Base-by-base conservation (phyloP, 2,888 invertebrate species). In the Cyaniris semiargus region DNA sequence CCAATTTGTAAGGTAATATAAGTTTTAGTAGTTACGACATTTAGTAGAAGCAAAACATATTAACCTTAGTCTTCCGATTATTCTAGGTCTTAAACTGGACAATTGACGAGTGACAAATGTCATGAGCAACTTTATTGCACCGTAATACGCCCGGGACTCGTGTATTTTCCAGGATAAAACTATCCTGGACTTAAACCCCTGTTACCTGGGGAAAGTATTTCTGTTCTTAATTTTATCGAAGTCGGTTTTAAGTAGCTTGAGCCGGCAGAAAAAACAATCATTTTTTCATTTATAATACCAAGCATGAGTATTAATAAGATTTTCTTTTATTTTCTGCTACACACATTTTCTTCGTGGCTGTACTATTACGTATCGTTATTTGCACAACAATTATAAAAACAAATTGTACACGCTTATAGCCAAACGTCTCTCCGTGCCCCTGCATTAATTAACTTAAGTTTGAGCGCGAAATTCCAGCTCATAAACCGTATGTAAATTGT, bases 381-480 rank as follows among this genome's bases (percentile, higher is more conserved):
- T 90, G 87, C 85, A 85, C 85, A 85, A 86, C 85, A 87, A 88
- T 89, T 86, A 84, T 86, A 86, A 88, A 86, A 85, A 86, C 86
- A 88, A 87, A 90, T 88, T 85, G 83, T 80, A 81, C 83, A 81
- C 80, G 78, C 85, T 85, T 86, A 84, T 83, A 83, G 82, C 80
- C 81, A 80, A 81, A 82, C 83, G 83, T 82, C 76, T 81, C 80
- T 83, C 79, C 93, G 93, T 93, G 93, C 82, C 83, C 84, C 78
- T 84, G 93, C 93, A 93, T 93, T 92, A 92, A 93, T 93, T 86
- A 89, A 83, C 81, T 82, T 31, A 66, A 83, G 84, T 85, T 86
- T 84, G 84, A 83, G 82, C 82, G 82, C 84, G 85, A 86, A 89
- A 87, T 85, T 84, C 85, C 83, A 84, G 83, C 84, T 83, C 84